phyloP scores from a whole-genome alignment of 2,888 invertebrate species.

The Laspeyria flexula region DNA sequence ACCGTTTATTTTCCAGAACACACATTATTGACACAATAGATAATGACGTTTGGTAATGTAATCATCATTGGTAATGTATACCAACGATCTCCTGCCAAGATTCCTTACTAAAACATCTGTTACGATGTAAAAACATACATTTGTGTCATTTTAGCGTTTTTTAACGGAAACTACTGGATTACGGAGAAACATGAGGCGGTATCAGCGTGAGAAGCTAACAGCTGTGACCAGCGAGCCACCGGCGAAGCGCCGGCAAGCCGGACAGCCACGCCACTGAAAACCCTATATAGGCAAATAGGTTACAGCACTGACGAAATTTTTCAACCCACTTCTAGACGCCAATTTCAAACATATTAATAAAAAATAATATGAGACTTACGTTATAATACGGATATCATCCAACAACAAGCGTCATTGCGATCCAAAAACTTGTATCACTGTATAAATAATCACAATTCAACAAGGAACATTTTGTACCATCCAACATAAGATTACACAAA shows the following conservation, averaged over 20 bases:
- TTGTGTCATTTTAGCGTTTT: constrained; percentile 22
- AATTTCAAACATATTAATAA: constrained; percentile 34
- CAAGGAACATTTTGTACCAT: constrained; percentile 81
- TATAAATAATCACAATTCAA: constrained; percentile 84
- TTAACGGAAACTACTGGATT: constrained; percentile 25
- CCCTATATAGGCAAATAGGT: constrained; percentile 76
- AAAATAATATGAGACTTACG: constrained; percentile 67
- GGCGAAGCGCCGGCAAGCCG: constrained; percentile 56
- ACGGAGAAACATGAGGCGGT: constrained; percentile 10
- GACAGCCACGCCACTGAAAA: constrained; percentile 64
- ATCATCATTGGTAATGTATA: constrained; percentile 36
- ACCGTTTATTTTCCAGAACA: constrained; percentile 24
- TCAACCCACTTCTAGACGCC: constrained; percentile 46
- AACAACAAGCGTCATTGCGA: constrained; percentile 78
- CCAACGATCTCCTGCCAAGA: constrained; percentile 28
- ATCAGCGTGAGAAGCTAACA: constrained; percentile 45
- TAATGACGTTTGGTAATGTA: constrained; percentile 26
- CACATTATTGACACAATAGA: constrained; percentile 27
- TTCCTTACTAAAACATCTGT: constrained; percentile 55
- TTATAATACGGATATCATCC: constrained; percentile 80
- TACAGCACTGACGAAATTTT: constrained; percentile 66
- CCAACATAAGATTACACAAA: constrained; percentile 79
- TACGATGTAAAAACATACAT: constrained; percentile 37
- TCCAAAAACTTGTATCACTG: constrained; percentile 79
- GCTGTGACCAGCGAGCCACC: constrained; percentile 52